Conservation (phyloP, 37 sponge, comb jelly and placozoan species). For the Oopsacas minuta region DNA sequence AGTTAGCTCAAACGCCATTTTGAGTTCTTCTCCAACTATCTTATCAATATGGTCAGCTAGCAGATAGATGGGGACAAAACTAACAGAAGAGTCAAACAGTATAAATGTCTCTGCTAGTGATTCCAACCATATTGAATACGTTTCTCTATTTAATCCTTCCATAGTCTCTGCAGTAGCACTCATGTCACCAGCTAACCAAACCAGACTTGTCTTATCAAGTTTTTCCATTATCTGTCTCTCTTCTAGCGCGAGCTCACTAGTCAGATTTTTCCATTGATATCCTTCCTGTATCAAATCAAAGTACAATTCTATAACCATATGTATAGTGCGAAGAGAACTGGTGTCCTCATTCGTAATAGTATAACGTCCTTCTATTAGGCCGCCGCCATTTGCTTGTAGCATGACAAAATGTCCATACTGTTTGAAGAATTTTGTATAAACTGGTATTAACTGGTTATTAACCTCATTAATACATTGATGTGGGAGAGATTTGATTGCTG, state of each 20-base stretch:
- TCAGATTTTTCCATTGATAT: not conserved
- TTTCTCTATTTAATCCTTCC: not conserved
- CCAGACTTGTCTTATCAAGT: not conserved
- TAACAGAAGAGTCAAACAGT: not conserved
- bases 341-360: not conserved
- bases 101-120: not conserved
- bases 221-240: not conserved
- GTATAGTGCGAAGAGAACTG: not conserved
- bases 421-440: not conserved
- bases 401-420: not conserved
- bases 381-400: not conserved
- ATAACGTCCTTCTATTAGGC: not conserved
- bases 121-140: not conserved
- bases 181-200: not conserved
- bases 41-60: no score
- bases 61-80: not conserved
- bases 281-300: conserved; percentile 1
- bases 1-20: no score
- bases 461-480: not conserved
- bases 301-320: not conserved
- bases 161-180: not conserved
- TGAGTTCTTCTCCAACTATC: no score
- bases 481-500: not conserved
- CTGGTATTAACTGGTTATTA: not conserved
- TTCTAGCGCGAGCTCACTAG: not conserved